A percentile compares a stretch with the other conserved stretches of the same genome.
phyloP scores from a whole-genome alignment of 2,888 invertebrate species.

The Girardia tigrina region DNA sequence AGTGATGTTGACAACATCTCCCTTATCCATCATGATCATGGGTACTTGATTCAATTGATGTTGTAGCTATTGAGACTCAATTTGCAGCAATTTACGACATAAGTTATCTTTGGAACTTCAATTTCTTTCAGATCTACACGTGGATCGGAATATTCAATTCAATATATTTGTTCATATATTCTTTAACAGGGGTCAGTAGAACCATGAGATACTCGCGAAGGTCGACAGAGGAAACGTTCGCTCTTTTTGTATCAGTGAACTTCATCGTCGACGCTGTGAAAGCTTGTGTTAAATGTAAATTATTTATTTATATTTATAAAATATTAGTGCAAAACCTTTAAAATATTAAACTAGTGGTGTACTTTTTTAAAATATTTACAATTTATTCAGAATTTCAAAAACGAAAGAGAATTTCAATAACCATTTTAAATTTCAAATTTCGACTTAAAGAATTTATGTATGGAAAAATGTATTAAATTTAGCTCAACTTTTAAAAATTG shows the following conservation, averaged over 20 bases:
- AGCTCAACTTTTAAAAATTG: too few species aligned
- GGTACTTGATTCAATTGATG: slow-evolving; percentile 48
- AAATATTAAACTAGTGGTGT: too few species aligned
- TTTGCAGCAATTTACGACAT: not conserved
- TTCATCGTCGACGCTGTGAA: slow-evolving; percentile 56
- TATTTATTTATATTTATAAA: too few species aligned
- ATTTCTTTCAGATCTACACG: not conserved
- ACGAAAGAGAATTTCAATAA: too few species aligned
- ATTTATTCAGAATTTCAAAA: too few species aligned
- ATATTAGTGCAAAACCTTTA: too few species aligned
- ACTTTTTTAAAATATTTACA: too few species aligned
- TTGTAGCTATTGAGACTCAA: too few species aligned
- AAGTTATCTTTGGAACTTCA: not conserved
- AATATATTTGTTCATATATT: not conserved
- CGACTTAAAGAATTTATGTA: too few species aligned
- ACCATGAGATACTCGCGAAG: slow-evolving; percentile 40
- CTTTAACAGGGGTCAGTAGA: not conserved
- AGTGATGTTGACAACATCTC: slow-evolving; percentile 56
- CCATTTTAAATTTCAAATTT: too few species aligned
- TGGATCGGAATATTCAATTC: not conserved
- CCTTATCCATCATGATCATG: slow-evolving; percentile 56
- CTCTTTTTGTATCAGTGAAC: slow-evolving; percentile 56
- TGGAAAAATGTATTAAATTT: too few species aligned
- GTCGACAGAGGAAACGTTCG: slow-evolving; percentile 56
- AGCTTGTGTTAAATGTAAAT: slow-evolving; percentile 53